These are phyloP conservation scores for Sisor rabdophorus DNA, from an alignment of 2,113 vertebrate genomes.

Conservation along the genomic window DNA sequence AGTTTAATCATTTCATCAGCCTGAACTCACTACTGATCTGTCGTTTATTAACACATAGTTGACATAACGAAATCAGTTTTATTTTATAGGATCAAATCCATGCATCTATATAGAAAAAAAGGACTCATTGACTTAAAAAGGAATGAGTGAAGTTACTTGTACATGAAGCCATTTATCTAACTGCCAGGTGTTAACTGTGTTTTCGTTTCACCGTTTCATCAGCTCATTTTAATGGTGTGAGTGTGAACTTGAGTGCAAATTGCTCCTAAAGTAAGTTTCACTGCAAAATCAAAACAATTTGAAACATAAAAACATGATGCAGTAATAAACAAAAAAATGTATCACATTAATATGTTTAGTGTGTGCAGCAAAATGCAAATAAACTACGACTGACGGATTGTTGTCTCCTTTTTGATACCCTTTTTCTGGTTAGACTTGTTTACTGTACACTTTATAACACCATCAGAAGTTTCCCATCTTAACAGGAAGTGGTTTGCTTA, in stretches of 20 bases:
- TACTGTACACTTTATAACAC: slow-evolving; percentile 57
- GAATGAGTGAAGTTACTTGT: no score
- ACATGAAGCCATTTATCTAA: slow-evolving; percentile 14
- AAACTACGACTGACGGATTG: slow-evolving; percentile 1
- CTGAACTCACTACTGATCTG: no score
- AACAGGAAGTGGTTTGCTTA: slow-evolving; percentile 59
- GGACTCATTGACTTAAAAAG: not conserved
- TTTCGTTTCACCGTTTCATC: slow-evolving; percentile 27
- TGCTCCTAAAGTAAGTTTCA: slow-evolving; percentile 1
- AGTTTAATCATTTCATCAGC: no score
- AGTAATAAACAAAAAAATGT: not conserved
- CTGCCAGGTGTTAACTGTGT: slow-evolving; percentile 6
- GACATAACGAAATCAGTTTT: no score
- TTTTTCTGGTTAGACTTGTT: slow-evolving; percentile 52
- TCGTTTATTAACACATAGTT: no score
- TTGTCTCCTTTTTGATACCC: slow-evolving; percentile 33
- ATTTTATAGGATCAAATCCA: not conserved
- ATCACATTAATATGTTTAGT: not conserved
- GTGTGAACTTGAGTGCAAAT: slow-evolving; percentile 27
- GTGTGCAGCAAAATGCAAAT: not conserved
- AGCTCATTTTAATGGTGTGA: not conserved
- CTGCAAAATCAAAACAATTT: not conserved
- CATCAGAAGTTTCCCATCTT: slow-evolving; percentile 58
- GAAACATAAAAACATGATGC: not conserved
- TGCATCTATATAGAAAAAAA: not conserved